Evolutionary conservation across 1,140 invertebrate species (phyloP), one percentile per base, ranked within the genome.

Genomic region (Cepaea nemoralis): DNA sequence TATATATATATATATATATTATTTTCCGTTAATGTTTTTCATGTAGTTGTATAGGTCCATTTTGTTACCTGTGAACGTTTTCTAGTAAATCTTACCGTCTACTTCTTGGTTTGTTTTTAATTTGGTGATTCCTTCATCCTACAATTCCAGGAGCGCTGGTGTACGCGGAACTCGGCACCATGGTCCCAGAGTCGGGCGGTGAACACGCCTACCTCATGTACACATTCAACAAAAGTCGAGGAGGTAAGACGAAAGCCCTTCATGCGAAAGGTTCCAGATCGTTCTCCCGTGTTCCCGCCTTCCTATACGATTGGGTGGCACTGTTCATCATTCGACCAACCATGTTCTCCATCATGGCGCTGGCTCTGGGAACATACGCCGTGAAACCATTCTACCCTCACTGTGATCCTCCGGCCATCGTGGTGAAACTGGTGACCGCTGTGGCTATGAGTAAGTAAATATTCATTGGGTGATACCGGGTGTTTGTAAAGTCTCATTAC

Each of bases 101-200:
- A n/a, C n/a, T n/a, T n/a, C n/a, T n/a, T n/a, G n/a, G n/a, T n/a
- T n/a, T n/a, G n/a, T n/a, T n/a, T n/a, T n/a, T n/a, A n/a, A n/a
- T 45, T 10, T 16, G 42, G 6, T 45, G 16, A 45, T 16, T 45
- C 42, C 42, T 45, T 55, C 8, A 22, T 12, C n/a, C n/a, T 63
- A 16, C 33, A 63, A n/a, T 63, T 63, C 22, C 59, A 96, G 96
- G 95, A 79, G 95, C 96, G 0, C 89, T 97, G 42, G 94, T 94
- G 10, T 96, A 95, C 88, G 95, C 95, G 27, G 95, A 96, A 91
- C 89, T 97, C 37, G 95, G 95, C 37, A 95, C 95, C 0, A 83
- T 85, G 70, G 82, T 89, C 14, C 95, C 95, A 0, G 66, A 79
- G 66, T 79, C 59, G 0, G 77, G 77, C 14, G 77, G 82, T 35